These are phyloP conservation scores for Syritta pipiens DNA, from an alignment of 2,888 invertebrate genomes.

Conservation along the genomic window DNA sequence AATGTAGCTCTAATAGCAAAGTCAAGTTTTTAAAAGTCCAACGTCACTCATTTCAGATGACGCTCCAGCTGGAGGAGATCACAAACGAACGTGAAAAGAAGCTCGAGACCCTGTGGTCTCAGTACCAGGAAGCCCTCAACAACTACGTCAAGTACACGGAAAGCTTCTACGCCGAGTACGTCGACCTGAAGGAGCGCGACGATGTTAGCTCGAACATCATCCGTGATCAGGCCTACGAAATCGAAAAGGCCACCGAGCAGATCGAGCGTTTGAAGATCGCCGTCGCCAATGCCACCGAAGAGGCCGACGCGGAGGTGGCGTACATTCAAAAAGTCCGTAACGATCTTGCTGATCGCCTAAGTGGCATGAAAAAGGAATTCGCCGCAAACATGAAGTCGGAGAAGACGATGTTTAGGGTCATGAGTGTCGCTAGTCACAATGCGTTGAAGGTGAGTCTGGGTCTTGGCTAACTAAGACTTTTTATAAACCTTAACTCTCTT, in stretches of 20 bases:
- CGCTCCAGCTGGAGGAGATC: slow-evolving; percentile 78
- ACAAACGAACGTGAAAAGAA: slow-evolving; percentile 79
- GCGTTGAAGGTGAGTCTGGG: slow-evolving; percentile 71
- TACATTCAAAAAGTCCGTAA: slow-evolving; percentile 80
- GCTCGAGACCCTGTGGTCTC: slow-evolving; percentile 80
- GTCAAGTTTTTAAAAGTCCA: neutral
- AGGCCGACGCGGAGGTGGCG: slow-evolving; percentile 79
- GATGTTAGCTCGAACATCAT: slow-evolving; percentile 76
- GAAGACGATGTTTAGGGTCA: slow-evolving; percentile 81
- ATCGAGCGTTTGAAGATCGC: slow-evolving; percentile 79
- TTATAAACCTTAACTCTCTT: neutral
- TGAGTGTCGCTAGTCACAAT: slow-evolving; percentile 83
- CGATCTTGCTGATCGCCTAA: slow-evolving; percentile 79
- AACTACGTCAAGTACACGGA: slow-evolving; percentile 79
- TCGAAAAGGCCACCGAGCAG: slow-evolving; percentile 75
- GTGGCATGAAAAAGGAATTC: slow-evolving; percentile 82
- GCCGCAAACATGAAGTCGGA: slow-evolving; percentile 80
- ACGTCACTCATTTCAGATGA: slow-evolving; percentile 73
- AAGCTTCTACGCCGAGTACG: slow-evolving; percentile 79
- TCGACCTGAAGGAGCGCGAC: slow-evolving; percentile 79
- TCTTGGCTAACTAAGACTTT: neutral
- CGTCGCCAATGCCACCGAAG: slow-evolving; percentile 79
- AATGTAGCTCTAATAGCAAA: too few species aligned
- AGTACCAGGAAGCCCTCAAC: slow-evolving; percentile 78
- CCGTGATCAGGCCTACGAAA: slow-evolving; percentile 77